Evolutionary conservation across 1,140 invertebrate genomes (phyloP).

Genomic region (Semibalanus balanoides): DNA sequence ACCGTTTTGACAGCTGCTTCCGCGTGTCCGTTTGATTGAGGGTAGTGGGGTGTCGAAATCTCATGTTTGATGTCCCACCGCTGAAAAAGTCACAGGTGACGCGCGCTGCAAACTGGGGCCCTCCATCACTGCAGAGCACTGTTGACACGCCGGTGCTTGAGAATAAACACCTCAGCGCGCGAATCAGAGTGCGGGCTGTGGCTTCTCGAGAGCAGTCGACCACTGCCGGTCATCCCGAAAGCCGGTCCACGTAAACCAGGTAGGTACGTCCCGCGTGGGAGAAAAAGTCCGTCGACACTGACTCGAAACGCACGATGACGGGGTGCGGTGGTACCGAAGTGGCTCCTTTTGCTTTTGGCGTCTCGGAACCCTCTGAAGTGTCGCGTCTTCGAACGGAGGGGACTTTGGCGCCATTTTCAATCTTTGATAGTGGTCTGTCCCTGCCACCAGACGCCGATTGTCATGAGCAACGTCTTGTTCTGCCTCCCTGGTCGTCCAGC

Average conservation of each 20-base stretch:
- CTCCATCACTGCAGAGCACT: not conserved
- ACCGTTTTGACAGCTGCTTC: constrained; percentile 13
- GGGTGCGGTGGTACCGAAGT: not conserved
- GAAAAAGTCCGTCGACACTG: too few species aligned
- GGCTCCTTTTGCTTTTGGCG: constrained; percentile 4
- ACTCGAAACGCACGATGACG: not conserved
- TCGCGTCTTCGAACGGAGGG: not conserved
- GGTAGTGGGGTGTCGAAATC: constrained; percentile 12
- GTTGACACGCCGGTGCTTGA: not conserved
- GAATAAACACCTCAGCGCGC: not conserved
- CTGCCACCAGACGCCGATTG: too few species aligned
- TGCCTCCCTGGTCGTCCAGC: too few species aligned
- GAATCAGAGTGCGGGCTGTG: not conserved
- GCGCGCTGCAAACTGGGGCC: not conserved
- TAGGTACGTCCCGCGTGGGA: too few species aligned
- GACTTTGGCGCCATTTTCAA: too few species aligned
- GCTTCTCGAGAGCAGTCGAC: not conserved
- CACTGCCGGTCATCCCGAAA: not conserved
- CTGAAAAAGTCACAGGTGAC: not conserved
- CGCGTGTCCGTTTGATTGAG: constrained; percentile 9
- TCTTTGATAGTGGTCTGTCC: too few species aligned
- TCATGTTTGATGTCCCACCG: constrained; percentile 5
- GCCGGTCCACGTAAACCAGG: too few species aligned
- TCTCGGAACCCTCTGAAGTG: not conserved
- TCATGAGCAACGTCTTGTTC: too few species aligned